Percentiles rank a stretch among this genome's conserved stretches.
Evolutionary conservation across 2,888 invertebrate genomes (phyloP).

Genomic region (Erannis defoliaria): DNA sequence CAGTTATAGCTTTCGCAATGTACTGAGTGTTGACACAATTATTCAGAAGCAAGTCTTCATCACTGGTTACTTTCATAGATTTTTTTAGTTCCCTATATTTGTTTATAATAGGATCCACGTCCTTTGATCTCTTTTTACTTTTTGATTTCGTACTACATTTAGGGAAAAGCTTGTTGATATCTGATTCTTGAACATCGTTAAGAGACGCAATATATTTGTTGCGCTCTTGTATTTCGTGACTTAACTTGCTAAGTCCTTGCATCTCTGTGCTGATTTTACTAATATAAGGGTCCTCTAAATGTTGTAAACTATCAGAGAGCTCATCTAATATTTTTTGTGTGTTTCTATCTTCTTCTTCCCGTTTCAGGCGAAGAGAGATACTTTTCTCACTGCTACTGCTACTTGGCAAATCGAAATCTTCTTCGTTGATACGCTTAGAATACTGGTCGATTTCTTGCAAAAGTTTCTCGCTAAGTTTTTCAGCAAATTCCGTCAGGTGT

Average conservation of each 20-base stretch:
- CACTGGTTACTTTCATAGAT: conserved; percentile 78
- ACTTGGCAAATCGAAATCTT: conserved; percentile 82
- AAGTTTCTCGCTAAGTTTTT: conserved; percentile 93
- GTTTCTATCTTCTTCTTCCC: conserved; percentile 80
- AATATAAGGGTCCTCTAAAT: conserved; percentile 88
- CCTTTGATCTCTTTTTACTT: conserved; percentile 82
- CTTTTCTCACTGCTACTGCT: conserved; percentile 83
- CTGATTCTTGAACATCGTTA: conserved; percentile 81
- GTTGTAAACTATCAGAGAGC: conserved; percentile 82
- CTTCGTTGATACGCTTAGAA: conserved; percentile 83
- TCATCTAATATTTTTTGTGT: conserved; percentile 82
- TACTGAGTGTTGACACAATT: conserved; percentile 82
- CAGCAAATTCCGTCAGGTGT: conserved; percentile 92
- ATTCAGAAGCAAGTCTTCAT: conserved; percentile 77
- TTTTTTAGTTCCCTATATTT: conserved; percentile 82
- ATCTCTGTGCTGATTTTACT: conserved; percentile 87
- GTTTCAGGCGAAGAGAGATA: conserved; percentile 81
- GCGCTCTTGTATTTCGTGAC: conserved; percentile 86
- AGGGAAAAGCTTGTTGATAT: conserved; percentile 79
- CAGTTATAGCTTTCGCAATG: conserved; percentile 65
- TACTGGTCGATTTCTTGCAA: conserved; percentile 91
- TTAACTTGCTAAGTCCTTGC: conserved; percentile 85
- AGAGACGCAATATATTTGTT: conserved; percentile 85
- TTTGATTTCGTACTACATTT: conserved; percentile 82
- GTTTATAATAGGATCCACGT: conserved; percentile 81